phyloP scores from a whole-genome alignment of 2,113 vertebrate species.

The Gnathonemus longibarbis region DNA sequence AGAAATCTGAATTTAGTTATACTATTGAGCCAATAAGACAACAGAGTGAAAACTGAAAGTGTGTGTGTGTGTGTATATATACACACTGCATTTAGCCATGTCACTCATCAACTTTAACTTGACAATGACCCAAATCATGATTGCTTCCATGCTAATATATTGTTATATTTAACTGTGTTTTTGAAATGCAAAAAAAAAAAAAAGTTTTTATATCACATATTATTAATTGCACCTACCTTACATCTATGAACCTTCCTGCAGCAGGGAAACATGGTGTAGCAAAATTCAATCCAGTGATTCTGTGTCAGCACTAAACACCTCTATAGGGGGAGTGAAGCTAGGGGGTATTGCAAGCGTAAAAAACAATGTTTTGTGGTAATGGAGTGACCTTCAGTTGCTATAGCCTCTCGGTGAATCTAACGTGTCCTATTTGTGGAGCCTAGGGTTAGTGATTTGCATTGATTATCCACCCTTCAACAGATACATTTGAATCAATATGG shows the following conservation, averaged over 20 bases:
- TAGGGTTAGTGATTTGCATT: conserved; percentile 88
- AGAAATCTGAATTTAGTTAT: neutral
- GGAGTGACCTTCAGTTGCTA: conserved; percentile 80
- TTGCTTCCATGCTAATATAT: neutral
- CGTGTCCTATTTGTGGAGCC: conserved; percentile 70
- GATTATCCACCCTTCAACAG: conserved; percentile 92
- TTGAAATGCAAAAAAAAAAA: conserved; percentile 6
- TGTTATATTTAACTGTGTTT: neutral
- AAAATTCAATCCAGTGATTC: conserved; percentile 74
- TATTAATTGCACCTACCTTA: conserved; percentile 74
- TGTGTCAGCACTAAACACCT: conserved; percentile 63
- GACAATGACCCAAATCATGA: neutral
- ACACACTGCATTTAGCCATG: neutral
- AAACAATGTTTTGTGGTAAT: conserved; percentile 41
- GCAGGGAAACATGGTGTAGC: conserved; percentile 63
- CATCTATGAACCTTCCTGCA: conserved; percentile 63
- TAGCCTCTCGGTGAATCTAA: conserved; percentile 84
- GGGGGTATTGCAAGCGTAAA: conserved; percentile 45
- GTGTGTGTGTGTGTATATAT: neutral
- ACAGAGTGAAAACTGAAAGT: neutral
- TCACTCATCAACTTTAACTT: neutral
- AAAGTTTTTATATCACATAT: conserved; percentile 7
- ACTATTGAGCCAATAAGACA: neutral
- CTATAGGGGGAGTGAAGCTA: conserved; percentile 47
- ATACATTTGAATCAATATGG: conserved; percentile 87